Evolutionary conservation across 2,113 vertebrate species (phyloP).

Genomic region (Chaenogobius annularis): DNA sequence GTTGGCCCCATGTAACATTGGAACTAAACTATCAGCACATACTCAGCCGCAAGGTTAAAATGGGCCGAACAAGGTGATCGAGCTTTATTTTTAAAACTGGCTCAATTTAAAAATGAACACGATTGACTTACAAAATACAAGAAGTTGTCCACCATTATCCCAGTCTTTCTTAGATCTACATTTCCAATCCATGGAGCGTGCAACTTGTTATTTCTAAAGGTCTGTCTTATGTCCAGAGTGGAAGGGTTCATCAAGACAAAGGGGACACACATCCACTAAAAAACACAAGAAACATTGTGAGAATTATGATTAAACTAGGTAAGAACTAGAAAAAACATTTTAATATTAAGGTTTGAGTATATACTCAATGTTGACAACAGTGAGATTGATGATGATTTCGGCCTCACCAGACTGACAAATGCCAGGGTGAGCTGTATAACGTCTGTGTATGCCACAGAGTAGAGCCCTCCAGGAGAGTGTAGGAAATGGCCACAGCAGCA

Average conservation of each 20-base stretch:
- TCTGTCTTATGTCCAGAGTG: constrained; percentile 27
- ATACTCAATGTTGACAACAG: too few relatives aligned
- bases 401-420: neutral
- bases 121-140: constrained; percentile 39
- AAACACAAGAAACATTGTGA: constrained; percentile 1
- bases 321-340: too few relatives aligned
- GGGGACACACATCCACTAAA: constrained; percentile 9
- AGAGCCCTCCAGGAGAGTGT: neutral
- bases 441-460: constrained; percentile 5
- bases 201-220: constrained; percentile 39
- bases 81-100: too few relatives aligned
- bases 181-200: constrained; percentile 52
- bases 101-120: too few relatives aligned
- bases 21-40: too few relatives aligned
- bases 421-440: neutral
- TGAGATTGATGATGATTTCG: neutral
- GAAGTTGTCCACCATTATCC: constrained; percentile 46
- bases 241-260: constrained; percentile 38
- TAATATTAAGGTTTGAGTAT: too few relatives aligned
- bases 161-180: constrained; percentile 5
- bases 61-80: too few relatives aligned
- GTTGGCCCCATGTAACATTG: too few relatives aligned
- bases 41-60: too few relatives aligned
- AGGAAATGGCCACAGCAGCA: neutral
- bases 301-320: too few relatives aligned